These are phyloP conservation scores for Wasmannia auropunctata DNA, from an alignment of 1,140 invertebrate genomes.

Conservation along the genomic window DNA sequence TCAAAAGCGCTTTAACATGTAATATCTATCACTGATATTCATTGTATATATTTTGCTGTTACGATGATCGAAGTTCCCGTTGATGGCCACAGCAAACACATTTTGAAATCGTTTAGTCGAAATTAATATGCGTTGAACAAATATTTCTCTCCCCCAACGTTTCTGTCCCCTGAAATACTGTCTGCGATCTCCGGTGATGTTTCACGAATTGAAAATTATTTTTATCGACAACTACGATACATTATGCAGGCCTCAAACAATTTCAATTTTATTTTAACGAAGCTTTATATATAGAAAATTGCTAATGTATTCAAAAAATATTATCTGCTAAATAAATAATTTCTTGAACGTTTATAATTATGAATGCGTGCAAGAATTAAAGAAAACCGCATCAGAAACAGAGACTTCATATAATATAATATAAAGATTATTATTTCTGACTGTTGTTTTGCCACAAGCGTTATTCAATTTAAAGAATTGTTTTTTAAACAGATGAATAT, in stretches of 20 bases:
- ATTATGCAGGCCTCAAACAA: not conserved
- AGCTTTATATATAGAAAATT: not conserved
- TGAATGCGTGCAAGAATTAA: not conserved
- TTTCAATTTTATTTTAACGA: not conserved
- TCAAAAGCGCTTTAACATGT: constrained; percentile 12
- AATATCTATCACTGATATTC: constrained; percentile 37
- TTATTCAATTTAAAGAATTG: not conserved
- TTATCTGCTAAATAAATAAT: not conserved
- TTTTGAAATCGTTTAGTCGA: constrained; percentile 49
- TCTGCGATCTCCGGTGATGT: not conserved
- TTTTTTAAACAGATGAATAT: not conserved
- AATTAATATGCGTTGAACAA: constrained; percentile 53
- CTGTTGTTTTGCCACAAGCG: not conserved
- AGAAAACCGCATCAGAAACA: not conserved
- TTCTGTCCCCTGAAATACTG: not conserved
- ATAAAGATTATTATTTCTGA: not conserved
- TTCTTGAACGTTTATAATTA: not conserved
- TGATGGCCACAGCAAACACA: constrained; percentile 32
- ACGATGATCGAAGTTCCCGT: not conserved
- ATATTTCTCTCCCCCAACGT: constrained; percentile 40
- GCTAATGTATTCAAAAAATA: not conserved
- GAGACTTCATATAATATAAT: not conserved
- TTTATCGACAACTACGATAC: not conserved
- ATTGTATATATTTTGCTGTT: constrained; percentile 39
- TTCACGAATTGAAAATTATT: constrained; percentile 32